Evolutionary conservation across 2,113 vertebrate genomes (phyloP), one percentile per base, ranked within the genome.

Genomic region (Calonectris borealis): DNA sequence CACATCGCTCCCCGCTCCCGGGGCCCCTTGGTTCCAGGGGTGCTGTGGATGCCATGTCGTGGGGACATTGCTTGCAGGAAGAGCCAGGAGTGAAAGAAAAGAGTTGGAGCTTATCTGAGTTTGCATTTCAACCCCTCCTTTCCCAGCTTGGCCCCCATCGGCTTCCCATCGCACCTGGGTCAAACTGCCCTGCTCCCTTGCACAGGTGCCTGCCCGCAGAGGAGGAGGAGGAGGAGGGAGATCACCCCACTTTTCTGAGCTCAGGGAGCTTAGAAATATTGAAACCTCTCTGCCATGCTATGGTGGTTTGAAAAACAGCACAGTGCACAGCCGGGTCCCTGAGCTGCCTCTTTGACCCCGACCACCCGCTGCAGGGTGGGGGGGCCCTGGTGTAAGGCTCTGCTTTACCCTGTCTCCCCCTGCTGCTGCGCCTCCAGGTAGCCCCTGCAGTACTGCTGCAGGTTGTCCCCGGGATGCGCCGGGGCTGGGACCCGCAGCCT

Each of bases 1-100:
- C 38, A 20, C 21, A 6, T 42, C 1, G 1, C 15, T n/a, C 19
- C n/a, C 62, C 0, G 0, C 32, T 70, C 9, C 48, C 1, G 2
- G 10, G 32, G 15, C 18, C 34, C 34, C n/a, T 61, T 22, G 31
- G 31, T 68, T 27, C 48, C 34, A n/a, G 51, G 5, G 6, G 3
- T 86, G 31, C 49, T 26, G 5, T 24, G 16, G 21, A 36, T 89
- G 55, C 72, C 26, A 5, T n/a, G 34, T 20, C 0, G 0, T 9
- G 17, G 9, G 29, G 19, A 52, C 3, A 12, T 1, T 44, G 34
- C 60, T 91, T 77, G 17, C 54, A 52, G 64, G 9, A 84, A 68
- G 25, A 66, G 27, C 25, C 48, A 66, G 25, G 42, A 84, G 68
- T 25, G 19, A 91, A 80, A 88, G 38, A 32, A 64, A 36, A 69